These are phyloP conservation scores for Pedionomus torquatus DNA, from an alignment of 2,113 vertebrate genomes.

Conservation along the genomic window DNA sequence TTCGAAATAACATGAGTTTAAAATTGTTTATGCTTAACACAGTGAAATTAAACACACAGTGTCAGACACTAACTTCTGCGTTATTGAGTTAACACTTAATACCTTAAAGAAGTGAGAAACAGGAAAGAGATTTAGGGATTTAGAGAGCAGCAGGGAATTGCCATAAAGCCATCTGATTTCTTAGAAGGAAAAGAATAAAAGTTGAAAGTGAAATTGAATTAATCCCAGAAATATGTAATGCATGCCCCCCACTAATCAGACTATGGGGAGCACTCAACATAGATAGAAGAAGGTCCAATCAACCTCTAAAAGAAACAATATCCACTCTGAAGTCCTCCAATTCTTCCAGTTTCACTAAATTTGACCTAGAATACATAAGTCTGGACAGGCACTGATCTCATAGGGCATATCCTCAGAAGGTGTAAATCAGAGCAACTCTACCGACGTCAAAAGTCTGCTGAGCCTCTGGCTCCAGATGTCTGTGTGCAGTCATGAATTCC, in stretches of 20 bases:
- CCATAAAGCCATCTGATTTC: constrained; percentile 34
- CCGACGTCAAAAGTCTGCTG: neutral
- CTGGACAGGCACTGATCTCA: constrained; percentile 23
- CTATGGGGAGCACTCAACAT: neutral
- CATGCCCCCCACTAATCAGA: neutral
- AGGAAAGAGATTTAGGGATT: constrained; percentile 43
- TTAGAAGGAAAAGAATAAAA: constrained; percentile 27
- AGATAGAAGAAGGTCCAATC: constrained; percentile 3
- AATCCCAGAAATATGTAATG: constrained; percentile 22
- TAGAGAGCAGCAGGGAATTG: constrained; percentile 37
- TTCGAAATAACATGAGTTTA: constrained; percentile 11
- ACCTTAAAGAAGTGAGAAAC: constrained; percentile 49
- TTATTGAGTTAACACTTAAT: constrained; percentile 19
- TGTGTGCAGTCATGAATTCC: neutral
- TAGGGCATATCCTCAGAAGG: constrained; percentile 13
- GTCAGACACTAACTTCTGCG: neutral
- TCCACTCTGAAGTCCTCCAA: neutral
- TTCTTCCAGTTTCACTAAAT: constrained; percentile 18
- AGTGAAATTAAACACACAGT: constrained; percentile 1
- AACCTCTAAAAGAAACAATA: constrained; percentile 3
- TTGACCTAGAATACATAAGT: neutral
- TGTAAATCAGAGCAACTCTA: constrained; percentile 33
- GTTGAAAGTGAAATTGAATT: constrained; percentile 34
- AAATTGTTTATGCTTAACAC: constrained; percentile 6
- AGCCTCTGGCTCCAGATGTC: constrained; percentile 7